Conservation (phyloP, 2,888 invertebrate genomes). For the Diadegma fenestrale region DNA sequence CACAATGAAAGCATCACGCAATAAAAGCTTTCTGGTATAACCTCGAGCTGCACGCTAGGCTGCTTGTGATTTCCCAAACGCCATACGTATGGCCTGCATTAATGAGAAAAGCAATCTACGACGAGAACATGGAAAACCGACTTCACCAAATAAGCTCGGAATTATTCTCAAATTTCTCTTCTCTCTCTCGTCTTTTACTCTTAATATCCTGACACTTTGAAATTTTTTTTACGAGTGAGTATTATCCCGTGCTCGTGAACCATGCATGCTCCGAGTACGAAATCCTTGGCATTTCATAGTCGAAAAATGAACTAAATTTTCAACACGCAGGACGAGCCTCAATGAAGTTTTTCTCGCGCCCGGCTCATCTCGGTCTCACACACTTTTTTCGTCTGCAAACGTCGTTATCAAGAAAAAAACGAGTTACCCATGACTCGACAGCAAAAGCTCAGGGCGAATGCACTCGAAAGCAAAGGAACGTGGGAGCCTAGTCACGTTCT, state of each 20-base stretch:
- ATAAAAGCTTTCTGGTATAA: conserved; percentile 14
- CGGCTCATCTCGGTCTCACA: conserved; percentile 1
- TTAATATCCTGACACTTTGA: neutral
- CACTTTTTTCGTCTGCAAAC: neutral
- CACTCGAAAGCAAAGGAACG: conserved; percentile 8
- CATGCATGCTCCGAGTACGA: neutral
- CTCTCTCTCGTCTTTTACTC: neutral
- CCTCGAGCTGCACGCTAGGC: neutral
- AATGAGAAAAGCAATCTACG: conserved; percentile 27
- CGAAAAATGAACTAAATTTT: conserved; percentile 6
- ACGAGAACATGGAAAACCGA: conserved; percentile 1
- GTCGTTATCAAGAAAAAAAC: conserved; percentile 24
- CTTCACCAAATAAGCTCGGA: conserved; percentile 13
- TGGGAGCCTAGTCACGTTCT: conserved; percentile 46
- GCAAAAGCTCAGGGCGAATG: conserved; percentile 18
- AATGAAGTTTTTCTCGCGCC: neutral
- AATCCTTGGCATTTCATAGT: conserved; percentile 22
- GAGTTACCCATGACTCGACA: neutral
- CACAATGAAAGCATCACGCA: neutral
- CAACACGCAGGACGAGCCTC: neutral
- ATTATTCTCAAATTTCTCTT: conserved; percentile 6
- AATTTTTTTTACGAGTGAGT: neutral
- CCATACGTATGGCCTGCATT: neutral
- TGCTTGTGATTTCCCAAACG: neutral
- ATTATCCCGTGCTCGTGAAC: neutral